These are phyloP conservation scores for Philaenus spumarius DNA, from an alignment of 1,140 invertebrate genomes.

Conservation along the genomic window DNA sequence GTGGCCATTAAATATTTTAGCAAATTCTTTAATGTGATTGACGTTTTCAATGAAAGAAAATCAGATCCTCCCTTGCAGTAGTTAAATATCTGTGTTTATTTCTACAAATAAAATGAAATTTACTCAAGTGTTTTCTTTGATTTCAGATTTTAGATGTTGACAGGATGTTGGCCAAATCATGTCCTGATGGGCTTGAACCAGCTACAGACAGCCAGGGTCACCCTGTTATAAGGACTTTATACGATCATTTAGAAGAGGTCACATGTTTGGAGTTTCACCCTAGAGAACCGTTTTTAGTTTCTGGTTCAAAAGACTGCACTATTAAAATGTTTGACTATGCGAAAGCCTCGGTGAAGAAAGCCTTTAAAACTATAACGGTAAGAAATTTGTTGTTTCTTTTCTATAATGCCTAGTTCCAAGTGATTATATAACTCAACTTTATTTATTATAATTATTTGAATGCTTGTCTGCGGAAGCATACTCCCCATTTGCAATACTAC, in stretches of 20 bases:
- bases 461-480: too few species aligned
- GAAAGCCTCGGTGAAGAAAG: conserved; percentile 96
- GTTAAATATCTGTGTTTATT: too few species aligned
- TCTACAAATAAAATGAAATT: too few species aligned
- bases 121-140: too few species aligned
- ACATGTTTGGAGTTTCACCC: conserved; percentile 97
- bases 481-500: too few species aligned
- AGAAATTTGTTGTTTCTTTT: conserved; percentile 31
- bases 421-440: too few species aligned
- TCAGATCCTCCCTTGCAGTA: too few species aligned
- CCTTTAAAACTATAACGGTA: conserved; percentile 85
- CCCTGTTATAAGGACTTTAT: conserved; percentile 97
- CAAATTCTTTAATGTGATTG: too few species aligned
- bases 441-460: too few species aligned
- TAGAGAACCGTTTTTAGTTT: conserved; percentile 83
- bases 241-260: conserved; percentile 97
- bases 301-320: conserved; percentile 88
- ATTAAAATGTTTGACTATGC: conserved; percentile 97
- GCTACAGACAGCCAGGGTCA: conserved; percentile 68
- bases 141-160: conserved; percentile 90
- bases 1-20: too few species aligned
- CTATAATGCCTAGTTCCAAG: too few species aligned
- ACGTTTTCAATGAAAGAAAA: too few species aligned
- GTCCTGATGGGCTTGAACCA: conserved; percentile 72
- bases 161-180: conserved; percentile 92